Evolutionary conservation across 1,140 invertebrate genomes (phyloP).

Genomic region (Macrotrachela quadricornifera): DNA sequence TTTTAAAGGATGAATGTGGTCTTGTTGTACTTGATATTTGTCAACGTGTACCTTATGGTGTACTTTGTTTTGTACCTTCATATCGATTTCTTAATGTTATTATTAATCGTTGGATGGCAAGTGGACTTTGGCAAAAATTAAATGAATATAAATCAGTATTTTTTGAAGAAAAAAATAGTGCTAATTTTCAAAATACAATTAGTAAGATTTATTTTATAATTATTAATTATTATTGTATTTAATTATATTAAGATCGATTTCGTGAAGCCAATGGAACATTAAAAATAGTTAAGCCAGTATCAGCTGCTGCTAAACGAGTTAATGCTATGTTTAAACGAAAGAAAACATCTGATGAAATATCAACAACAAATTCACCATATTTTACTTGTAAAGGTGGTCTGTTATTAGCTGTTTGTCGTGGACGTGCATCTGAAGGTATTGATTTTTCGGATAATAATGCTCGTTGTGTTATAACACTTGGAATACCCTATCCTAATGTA

Average conservation of each 20-base stretch:
- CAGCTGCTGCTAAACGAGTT: slow-evolving; percentile 10
- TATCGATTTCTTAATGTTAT: slow-evolving; percentile 46
- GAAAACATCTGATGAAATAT: neutral
- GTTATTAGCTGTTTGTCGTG: slow-evolving; percentile 51
- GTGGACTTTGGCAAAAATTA: slow-evolving; percentile 29
- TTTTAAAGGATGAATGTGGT: neutral
- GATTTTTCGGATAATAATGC: slow-evolving; percentile 62
- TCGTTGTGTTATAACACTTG: slow-evolving; percentile 52
- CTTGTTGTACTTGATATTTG: slow-evolving; percentile 5
- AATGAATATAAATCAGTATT: slow-evolving; percentile 1
- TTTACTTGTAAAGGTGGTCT: slow-evolving; percentile 38
- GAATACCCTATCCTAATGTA: slow-evolving; percentile 36
- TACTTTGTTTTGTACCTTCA: slow-evolving; percentile 56
- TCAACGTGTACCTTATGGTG: slow-evolving; percentile 42
- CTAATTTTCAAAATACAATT: slow-evolving; percentile 12
- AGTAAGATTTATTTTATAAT: slow-evolving; percentile 25
- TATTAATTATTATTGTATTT: slow-evolving; percentile 32
- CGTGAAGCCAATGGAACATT: neutral
- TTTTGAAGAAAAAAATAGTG: slow-evolving; percentile 4
- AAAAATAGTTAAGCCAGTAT: neutral
- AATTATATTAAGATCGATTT: slow-evolving; percentile 8
- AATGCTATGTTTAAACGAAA: neutral
- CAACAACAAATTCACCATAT: too few relatives aligned
- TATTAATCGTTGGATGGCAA: slow-evolving; percentile 24
- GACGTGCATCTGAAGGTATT: slow-evolving; percentile 60